These are phyloP conservation scores for Oppia nitens DNA, from an alignment of 1,140 invertebrate genomes.

Conservation along the genomic window DNA sequence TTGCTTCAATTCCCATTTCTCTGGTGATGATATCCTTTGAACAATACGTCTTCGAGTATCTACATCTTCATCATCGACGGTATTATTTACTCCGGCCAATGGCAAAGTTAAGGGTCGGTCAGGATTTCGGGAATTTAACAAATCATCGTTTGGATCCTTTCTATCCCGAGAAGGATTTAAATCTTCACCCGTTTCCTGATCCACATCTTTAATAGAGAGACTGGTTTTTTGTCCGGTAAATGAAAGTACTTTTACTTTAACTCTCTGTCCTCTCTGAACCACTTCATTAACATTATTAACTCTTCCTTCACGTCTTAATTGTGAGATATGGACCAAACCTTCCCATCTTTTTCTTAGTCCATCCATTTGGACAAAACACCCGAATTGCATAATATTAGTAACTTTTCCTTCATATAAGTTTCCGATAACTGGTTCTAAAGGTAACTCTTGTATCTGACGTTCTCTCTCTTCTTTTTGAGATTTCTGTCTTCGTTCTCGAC, in stretches of 20 bases:
- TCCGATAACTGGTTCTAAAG: constrained; percentile 21
- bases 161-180: constrained; percentile 55
- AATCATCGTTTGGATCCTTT: constrained; percentile 36
- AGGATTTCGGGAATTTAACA: constrained; percentile 54
- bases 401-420: constrained; percentile 81
- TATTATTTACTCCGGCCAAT: constrained; percentile 12
- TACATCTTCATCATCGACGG: constrained; percentile 50
- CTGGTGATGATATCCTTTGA: constrained; percentile 85
- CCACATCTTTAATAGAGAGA: constrained; percentile 95
- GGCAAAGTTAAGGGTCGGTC: constrained; percentile 46
- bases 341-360: constrained; percentile 71
- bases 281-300: constrained; percentile 90
- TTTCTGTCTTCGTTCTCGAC: not conserved
- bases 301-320: constrained; percentile 73
- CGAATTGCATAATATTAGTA: constrained; percentile 87
- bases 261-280: constrained; percentile 70
- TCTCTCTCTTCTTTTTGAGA: constrained; percentile 8
- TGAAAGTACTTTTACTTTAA: constrained; percentile 81
- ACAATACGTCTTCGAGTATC: constrained; percentile 53
- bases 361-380: constrained; percentile 92
- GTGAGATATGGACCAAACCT: constrained; percentile 94
- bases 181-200: constrained; percentile 84
- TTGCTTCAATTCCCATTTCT: constrained; percentile 51
- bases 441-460: constrained; percentile 11
- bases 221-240: constrained; percentile 85